These are phyloP conservation scores for Leucoma salicis DNA, from an alignment of 2,888 invertebrate genomes.

Conservation along the genomic window DNA sequence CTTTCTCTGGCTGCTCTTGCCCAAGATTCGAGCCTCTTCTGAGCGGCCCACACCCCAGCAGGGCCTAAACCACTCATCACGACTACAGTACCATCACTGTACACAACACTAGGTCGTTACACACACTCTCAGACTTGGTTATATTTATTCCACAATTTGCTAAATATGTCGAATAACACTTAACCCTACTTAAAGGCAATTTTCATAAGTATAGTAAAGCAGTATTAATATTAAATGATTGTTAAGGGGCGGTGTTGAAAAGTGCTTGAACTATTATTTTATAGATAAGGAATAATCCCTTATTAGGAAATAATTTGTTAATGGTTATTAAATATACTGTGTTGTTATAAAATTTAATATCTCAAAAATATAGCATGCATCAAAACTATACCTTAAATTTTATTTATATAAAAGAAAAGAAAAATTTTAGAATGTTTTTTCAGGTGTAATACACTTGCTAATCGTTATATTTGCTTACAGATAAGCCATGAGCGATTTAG, in stretches of 20 bases:
- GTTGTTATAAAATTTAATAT: too few species aligned
- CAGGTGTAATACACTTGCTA: too few species aligned
- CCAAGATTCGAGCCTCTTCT: constrained; percentile 89
- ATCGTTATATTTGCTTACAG: too few species aligned
- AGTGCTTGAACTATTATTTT: constrained; percentile 8
- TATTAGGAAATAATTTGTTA: too few species aligned
- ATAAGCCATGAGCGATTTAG: too few species aligned
- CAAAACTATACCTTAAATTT: too few species aligned
- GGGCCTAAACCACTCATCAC: constrained; percentile 87
- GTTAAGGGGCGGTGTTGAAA: constrained; percentile 3
- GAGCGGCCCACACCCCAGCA: constrained; percentile 89
- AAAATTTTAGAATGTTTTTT: too few species aligned
- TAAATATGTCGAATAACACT: constrained; percentile 7
- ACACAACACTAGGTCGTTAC: constrained; percentile 15
- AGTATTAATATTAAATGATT: constrained; percentile 1
- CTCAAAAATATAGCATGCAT: too few species aligned
- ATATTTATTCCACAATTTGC: constrained; percentile 9
- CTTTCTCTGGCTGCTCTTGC: constrained; percentile 88
- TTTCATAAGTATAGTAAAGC: constrained; percentile 4
- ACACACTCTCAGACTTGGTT: constrained; percentile 2
- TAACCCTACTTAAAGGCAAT: constrained; percentile 7
- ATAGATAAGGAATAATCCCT: too few species aligned
- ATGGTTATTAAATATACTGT: too few species aligned
- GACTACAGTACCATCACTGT: constrained; percentile 38
- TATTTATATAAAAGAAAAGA: too few species aligned